Conservation (phyloP, 2,797 vertebrate species). For the Phataginus tricuspis region DNA sequence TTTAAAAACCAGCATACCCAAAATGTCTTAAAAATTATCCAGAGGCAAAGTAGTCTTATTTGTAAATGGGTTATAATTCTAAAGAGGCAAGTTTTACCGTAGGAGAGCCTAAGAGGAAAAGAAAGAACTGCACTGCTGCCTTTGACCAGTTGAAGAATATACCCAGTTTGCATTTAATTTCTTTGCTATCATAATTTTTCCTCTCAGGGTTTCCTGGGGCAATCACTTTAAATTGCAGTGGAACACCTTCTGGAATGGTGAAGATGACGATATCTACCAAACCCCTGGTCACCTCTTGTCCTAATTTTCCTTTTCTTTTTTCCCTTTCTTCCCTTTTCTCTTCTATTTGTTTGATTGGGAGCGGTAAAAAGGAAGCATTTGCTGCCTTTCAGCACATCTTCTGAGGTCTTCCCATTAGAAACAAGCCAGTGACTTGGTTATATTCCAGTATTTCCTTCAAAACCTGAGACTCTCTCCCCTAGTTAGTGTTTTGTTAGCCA, state of each 20-base stretch:
- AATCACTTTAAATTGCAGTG: constrained; percentile 34
- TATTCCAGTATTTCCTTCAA: constrained; percentile 42
- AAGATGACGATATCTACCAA: background rate
- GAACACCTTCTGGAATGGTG: background rate
- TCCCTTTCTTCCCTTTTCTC: background rate
- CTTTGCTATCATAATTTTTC: constrained; percentile 15
- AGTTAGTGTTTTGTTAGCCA: constrained; percentile 43
- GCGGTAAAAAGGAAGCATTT: background rate
- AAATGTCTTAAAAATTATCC: background rate
- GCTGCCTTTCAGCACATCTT: background rate
- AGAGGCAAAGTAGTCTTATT: background rate
- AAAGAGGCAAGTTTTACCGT: background rate
- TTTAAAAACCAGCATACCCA: background rate
- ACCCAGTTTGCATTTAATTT: background rate
- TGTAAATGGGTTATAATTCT: background rate
- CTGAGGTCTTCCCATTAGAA: constrained; percentile 19
- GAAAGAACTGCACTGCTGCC: background rate
- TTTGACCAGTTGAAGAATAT: background rate
- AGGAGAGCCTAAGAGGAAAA: background rate
- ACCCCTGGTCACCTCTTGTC: background rate
- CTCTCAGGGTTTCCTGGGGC: background rate
- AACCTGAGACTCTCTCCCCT: background rate
- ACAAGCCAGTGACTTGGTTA: constrained; percentile 41
- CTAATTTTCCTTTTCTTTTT: background rate
- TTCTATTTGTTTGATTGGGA: background rate